Conservation (phyloP, 2,888 invertebrate genomes). For the Cerastoderma edule region DNA sequence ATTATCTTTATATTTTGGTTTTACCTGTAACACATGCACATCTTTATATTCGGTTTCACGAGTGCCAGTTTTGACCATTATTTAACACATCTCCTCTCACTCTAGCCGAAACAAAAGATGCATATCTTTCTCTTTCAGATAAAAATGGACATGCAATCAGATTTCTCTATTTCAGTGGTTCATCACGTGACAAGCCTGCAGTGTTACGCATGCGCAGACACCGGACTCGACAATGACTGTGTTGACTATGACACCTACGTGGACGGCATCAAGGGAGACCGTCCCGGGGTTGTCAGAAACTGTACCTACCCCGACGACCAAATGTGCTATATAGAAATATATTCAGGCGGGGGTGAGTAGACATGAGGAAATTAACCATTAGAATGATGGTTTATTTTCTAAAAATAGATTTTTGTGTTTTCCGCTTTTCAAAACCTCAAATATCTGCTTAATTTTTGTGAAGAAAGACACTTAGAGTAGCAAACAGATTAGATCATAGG, state of each 20-base stretch:
- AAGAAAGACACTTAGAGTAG: neutral
- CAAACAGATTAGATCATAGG: neutral
- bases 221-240: conserved; percentile 27
- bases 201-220: conserved; percentile 33
- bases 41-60: too few species aligned
- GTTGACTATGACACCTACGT: conserved; percentile 16
- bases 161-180: neutral
- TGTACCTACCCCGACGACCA: conserved; percentile 14
- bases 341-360: neutral
- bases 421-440: neutral
- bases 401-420: neutral
- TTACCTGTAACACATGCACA: too few species aligned
- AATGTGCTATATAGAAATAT: conserved; percentile 24
- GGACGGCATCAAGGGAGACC: neutral
- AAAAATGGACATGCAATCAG: too few species aligned
- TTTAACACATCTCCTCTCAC: too few species aligned
- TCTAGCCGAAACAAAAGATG: too few species aligned
- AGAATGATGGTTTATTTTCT: too few species aligned
- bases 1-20: too few species aligned
- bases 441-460: neutral
- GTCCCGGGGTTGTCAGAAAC: conserved; percentile 16
- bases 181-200: conserved; percentile 9
- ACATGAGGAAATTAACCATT: too few species aligned
- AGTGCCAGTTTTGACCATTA: too few species aligned
- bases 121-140: too few species aligned